Base-by-base conservation (phyloP, 2,797 vertebrate genomes). In the Telmatherina bonti region DNA sequence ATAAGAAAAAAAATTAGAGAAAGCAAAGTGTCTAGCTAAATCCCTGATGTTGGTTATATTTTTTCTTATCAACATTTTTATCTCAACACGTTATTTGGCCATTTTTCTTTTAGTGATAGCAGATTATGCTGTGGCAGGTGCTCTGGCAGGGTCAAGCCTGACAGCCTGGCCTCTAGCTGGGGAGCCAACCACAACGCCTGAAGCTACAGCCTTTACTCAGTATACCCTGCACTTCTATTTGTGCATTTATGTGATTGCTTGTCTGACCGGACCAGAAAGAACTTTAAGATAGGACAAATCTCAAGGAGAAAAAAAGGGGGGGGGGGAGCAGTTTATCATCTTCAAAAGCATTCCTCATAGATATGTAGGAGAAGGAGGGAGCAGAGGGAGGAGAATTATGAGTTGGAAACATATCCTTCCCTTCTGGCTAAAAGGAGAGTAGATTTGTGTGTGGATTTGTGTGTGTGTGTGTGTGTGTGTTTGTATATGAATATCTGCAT, bases 271-370 rank as follows among this genome's bases (percentile, higher is more conserved):
- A 66, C 70, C 45, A 61, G 49, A 72, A 45, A 72, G 77, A 74
- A 62, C 55, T 75, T 78, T 22, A 36, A 70, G 64, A 79, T 38
- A 58, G 49, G 41, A 59, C 3, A 76, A 72, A 36, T 74, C 67
- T 65, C 62, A 58, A 47, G 72, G 72, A 79, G 52, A 76, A 55
- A 74, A 22, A 47, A 47, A 47, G 2, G n/a, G n/a, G n/a, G n/a
- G n/a, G n/a, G n/a, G n/a, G n/a, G n/a, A n/a, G 63, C 61, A 72
- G 57, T 84, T 84, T 81, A 83, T 88, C 79, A 65, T 69, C 71
- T 76, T 84, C 74, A 84, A 84, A 87, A 63, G 73, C 58, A 68
- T 83, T 82, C 67, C 62, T 55, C 59, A 47, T 51, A 77, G 70
- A 86, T 78, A 72, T 60, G 64, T 71, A 72, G 53, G 47, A 62